These are phyloP conservation scores for Enoplosus armatus DNA, from an alignment of 2,797 vertebrate genomes.

Conservation along the genomic window DNA sequence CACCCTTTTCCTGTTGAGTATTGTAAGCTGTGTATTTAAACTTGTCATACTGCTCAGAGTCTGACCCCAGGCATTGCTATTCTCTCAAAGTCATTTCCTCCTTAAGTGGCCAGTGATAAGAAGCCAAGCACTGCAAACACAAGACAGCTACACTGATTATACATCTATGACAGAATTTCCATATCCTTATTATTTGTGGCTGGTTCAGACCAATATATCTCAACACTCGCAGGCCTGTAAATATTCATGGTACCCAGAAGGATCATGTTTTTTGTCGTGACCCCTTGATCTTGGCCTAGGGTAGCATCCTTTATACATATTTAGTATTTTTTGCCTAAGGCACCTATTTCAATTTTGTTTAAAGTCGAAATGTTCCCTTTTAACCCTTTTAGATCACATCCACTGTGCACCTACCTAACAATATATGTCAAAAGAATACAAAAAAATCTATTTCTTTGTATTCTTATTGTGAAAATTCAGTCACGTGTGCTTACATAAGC, in stretches of 20 bases:
- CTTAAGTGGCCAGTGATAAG: neutral
- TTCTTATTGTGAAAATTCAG: too few species aligned
- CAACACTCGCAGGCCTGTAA: neutral
- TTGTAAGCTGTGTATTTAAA: neutral
- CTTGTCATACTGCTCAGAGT: conserved; percentile 6
- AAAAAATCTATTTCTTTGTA: too few species aligned
- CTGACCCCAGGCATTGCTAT: neutral
- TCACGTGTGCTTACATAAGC: too few species aligned
- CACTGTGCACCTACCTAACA: too few species aligned
- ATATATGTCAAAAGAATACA: too few species aligned
- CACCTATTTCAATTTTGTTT: neutral
- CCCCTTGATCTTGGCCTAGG: neutral
- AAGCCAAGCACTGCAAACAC: neutral
- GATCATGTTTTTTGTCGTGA: neutral
- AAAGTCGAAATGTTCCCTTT: too few species aligned
- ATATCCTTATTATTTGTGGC: neutral
- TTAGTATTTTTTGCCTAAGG: neutral
- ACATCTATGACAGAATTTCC: neutral
- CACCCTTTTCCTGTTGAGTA: neutral
- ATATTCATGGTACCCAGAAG: neutral
- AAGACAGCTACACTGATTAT: neutral
- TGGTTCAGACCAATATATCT: neutral
- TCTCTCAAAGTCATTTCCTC: neutral
- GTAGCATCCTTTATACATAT: neutral
- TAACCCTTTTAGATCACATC: too few species aligned